Conservation (phyloP, 2,888 invertebrate species). For the Liopterus haemorrhoidalis region DNA sequence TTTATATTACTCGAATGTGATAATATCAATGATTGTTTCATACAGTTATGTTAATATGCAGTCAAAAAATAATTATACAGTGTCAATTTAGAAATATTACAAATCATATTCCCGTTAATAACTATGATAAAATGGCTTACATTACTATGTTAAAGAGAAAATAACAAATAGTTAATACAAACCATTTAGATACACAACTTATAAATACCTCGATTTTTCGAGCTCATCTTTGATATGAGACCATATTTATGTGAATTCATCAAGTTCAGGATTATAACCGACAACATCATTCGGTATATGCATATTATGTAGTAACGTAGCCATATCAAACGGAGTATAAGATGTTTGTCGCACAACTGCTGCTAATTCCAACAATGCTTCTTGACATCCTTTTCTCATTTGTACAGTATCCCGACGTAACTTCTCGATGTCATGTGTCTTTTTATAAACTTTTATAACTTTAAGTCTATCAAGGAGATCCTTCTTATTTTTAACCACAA, state of each 20-base stretch:
- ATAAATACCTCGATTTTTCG: too few species aligned
- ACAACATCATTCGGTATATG: slow-evolving; percentile 49
- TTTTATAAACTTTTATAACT: slow-evolving; percentile 32
- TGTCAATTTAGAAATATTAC: too few species aligned
- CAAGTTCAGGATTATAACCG: slow-evolving; percentile 50
- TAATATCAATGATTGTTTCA: too few species aligned
- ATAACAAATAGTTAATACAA: too few species aligned
- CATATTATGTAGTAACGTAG: slow-evolving; percentile 48
- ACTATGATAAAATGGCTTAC: too few species aligned
- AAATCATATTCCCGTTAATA: too few species aligned
- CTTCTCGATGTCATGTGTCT: slow-evolving; percentile 48
- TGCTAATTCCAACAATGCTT: slow-evolving; percentile 49
- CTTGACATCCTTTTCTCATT: slow-evolving; percentile 53
- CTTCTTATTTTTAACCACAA: slow-evolving; percentile 27
- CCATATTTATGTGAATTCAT: slow-evolving; percentile 43
- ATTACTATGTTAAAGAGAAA: too few species aligned
- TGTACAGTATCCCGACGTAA: slow-evolving; percentile 48
- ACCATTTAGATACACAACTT: too few species aligned
- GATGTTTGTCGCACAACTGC: slow-evolving; percentile 46
- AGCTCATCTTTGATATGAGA: not conserved
- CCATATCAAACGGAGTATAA: slow-evolving; percentile 46
- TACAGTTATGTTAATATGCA: too few species aligned
- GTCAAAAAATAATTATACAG: too few species aligned
- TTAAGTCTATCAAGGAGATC: slow-evolving; percentile 29
- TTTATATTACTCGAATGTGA: too few species aligned